Evolutionary conservation across 2,797 vertebrate species (phyloP).

Genomic region (Peromyscus aztecus): DNA sequence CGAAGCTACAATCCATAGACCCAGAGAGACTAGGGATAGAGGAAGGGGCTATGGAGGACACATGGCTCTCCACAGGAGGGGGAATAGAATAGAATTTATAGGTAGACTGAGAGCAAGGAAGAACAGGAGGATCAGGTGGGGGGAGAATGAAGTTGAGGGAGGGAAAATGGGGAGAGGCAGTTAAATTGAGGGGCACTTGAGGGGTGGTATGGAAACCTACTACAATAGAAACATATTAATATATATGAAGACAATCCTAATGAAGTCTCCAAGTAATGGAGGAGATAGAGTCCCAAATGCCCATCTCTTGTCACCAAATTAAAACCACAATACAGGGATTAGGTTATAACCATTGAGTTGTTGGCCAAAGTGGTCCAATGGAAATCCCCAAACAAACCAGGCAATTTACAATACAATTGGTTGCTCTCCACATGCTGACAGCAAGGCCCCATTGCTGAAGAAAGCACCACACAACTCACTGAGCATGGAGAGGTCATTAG

Average conservation of each 20-base stretch:
- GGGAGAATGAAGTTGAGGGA: neutral
- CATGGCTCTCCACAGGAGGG: neutral
- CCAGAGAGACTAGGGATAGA: neutral
- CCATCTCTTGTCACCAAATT: neutral
- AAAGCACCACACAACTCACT: neutral
- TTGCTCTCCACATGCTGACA: neutral
- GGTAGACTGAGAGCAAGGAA: too few species aligned
- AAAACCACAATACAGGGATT: too few species aligned
- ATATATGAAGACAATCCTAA: neutral
- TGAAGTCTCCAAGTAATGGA: too few species aligned
- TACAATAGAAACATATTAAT: neutral
- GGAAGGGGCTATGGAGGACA: too few species aligned
- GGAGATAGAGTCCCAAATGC: neutral
- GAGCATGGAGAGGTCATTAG: too few species aligned
- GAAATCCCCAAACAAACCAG: neutral
- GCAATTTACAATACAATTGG: neutral
- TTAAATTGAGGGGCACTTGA: neutral
- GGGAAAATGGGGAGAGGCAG: neutral
- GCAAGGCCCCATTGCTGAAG: neutral
- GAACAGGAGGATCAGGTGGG: too few species aligned
- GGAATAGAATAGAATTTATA: neutral
- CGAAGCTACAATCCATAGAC: neutral
- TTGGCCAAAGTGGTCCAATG: neutral
- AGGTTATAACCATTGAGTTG: neutral
- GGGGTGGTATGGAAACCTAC: neutral